Conservation (phyloP, 1,140 invertebrate species). For the Coelopa frigida region DNA sequence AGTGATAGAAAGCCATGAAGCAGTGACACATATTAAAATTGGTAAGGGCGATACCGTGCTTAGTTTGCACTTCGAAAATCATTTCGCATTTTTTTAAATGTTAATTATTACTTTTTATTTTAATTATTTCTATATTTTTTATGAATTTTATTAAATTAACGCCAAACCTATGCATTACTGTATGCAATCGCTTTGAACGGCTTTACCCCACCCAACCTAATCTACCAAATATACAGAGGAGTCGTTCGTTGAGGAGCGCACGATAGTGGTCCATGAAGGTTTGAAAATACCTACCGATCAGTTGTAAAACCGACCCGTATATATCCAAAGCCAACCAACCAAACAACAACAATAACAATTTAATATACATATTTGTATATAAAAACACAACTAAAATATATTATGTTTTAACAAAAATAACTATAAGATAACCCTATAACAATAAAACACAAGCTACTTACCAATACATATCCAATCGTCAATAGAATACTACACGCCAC, state of each 20-base stretch:
- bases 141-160: slow-evolving; percentile 4
- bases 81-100: slow-evolving; percentile 2
- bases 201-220: no score
- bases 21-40: slow-evolving; percentile 43
- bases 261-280: slow-evolving; percentile 43
- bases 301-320: slow-evolving; percentile 27
- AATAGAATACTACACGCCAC: no score
- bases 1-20: slow-evolving; percentile 41
- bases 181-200: no score
- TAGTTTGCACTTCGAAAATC: not conserved
- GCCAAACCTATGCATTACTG: slow-evolving; percentile 11
- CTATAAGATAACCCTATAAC: no score
- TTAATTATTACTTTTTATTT: slow-evolving; percentile 3
- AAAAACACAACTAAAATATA: no score
- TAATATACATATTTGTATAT: no score
- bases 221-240: slow-evolving; percentile 34
- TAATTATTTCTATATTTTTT: slow-evolving; percentile 12
- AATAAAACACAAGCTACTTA: no score
- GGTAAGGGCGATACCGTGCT: slow-evolving; percentile 25
- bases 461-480: no score
- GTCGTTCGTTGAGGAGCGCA: slow-evolving; percentile 44
- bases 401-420: no score
- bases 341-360: slow-evolving; percentile 16
- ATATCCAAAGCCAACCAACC: slow-evolving; percentile 7
- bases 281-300: slow-evolving; percentile 42